Evolutionary conservation across 2,113 vertebrate species (phyloP), one percentile per base, ranked within the genome.

Genomic region (Aegypius monachus): DNA sequence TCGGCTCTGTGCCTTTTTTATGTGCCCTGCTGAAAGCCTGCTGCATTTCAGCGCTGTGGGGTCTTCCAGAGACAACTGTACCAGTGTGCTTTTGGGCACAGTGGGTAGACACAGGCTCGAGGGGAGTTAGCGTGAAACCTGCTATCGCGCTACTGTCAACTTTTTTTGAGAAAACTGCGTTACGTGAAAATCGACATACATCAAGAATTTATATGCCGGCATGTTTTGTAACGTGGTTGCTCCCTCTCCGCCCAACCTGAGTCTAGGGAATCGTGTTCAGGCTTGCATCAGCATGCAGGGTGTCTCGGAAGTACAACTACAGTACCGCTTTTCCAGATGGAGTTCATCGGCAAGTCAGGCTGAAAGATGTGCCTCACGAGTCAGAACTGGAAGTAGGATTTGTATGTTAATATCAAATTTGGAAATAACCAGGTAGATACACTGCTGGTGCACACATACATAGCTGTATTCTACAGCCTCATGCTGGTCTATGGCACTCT

Each of bases 81-180:
- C 23, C 18, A 4, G 15, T 1, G 2, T 16, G 38, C 36, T 56
- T 40, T 31, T 5, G 20, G 50, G 34, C 19, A 27, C 48, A 26
- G 32, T 0, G 18, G 22, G 43, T 17, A 8, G 40, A 31, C 27
- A 18, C 7, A 20, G 27, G 32, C 8, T 40, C 0, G 3, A 67
- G 32, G 26, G 12, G 38, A n/a, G 21, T 19, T n/a, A 16, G 14
- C 38, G 14, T 59, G 38, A 58, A 62, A 85, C 12, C 36, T 21
- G 27, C 47, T 68, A 11, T 12, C 34, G 38, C 50, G 53, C 34
- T 34, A 12, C 55, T 11, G 25, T 43, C 47, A 63, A 7, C 7
- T 74, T 53, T 16, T 42, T n/a, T 13, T 5, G 66, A 81, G 45
- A 40, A 78, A 86, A 66, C 15, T 4, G 40, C 20, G 43, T 59